These are phyloP conservation scores for Anagrus nilaparvatae DNA, from an alignment of 1,140 invertebrate species.

Conservation along the genomic window DNA sequence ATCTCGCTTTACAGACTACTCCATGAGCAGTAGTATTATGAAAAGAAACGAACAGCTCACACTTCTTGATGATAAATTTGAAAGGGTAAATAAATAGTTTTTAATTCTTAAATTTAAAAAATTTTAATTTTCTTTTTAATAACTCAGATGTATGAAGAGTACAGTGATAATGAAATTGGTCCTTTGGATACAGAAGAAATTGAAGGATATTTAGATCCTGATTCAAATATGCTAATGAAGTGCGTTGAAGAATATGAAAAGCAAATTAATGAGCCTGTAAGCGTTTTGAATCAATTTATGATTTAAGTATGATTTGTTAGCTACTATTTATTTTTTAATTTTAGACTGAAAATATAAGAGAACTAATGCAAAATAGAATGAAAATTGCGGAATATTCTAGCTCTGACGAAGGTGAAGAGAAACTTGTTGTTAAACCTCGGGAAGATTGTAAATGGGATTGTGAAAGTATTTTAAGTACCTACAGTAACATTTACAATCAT, in stretches of 20 bases:
- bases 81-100: constrained; percentile 65
- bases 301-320: no score
- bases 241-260: constrained; percentile 50
- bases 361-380: constrained; percentile 31
- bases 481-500: constrained; percentile 85
- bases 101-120: constrained; percentile 2
- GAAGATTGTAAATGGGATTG: constrained; percentile 80
- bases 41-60: constrained; percentile 73
- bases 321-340: neutral
- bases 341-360: constrained; percentile 27
- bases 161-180: constrained; percentile 85
- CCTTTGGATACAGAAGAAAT: constrained; percentile 83
- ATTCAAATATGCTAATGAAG: constrained; percentile 54
- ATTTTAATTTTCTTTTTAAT: constrained; percentile 17
- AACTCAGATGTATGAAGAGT: constrained; percentile 66
- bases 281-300: constrained; percentile 6
- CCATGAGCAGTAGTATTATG: constrained; percentile 87
- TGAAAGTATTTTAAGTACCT: constrained; percentile 81
- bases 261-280: constrained; percentile 25
- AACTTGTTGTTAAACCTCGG: constrained; percentile 47
- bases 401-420: constrained; percentile 47
- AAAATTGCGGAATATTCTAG: constrained; percentile 26
- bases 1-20: constrained; percentile 86
- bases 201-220: constrained; percentile 62
- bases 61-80: constrained; percentile 83